These are phyloP conservation scores for Sarcoramphus papa DNA, from an alignment of 2,797 vertebrate species.

Conservation along the genomic window DNA sequence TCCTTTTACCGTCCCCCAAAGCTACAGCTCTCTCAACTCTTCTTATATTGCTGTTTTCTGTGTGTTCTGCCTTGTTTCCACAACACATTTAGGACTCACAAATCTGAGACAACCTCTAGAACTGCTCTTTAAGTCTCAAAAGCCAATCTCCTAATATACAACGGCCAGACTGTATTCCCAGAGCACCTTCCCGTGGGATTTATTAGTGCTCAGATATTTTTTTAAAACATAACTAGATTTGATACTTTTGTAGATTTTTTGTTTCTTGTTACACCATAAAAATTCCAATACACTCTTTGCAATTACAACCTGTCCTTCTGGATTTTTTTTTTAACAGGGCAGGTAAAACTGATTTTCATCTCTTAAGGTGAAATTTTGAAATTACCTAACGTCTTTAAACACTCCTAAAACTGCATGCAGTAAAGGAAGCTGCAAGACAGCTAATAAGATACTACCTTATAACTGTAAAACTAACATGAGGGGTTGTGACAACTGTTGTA, in stretches of 20 bases:
- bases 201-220: neutral
- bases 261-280: neutral
- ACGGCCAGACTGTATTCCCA: neutral
- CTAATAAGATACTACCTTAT: neutral
- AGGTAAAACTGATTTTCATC: neutral
- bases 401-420: neutral
- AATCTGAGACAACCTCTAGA: neutral
- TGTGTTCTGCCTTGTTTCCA: neutral
- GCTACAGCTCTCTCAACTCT: neutral
- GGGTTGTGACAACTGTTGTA: neutral
- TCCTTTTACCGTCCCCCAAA: neutral
- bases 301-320: neutral
- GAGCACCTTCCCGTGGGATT: neutral
- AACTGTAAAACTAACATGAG: neutral
- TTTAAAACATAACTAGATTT: neutral
- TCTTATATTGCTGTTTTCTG: neutral
- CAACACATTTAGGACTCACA: neutral
- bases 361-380: neutral
- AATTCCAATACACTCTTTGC: neutral
- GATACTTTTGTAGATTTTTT: neutral
- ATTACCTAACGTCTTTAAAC: neutral
- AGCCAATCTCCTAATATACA: neutral
- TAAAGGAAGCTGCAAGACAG: neutral
- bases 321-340: neutral
- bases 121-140: neutral